phyloP scores from a whole-genome alignment of 2,113 vertebrate species.

The Miniopterus natalensis region DNA sequence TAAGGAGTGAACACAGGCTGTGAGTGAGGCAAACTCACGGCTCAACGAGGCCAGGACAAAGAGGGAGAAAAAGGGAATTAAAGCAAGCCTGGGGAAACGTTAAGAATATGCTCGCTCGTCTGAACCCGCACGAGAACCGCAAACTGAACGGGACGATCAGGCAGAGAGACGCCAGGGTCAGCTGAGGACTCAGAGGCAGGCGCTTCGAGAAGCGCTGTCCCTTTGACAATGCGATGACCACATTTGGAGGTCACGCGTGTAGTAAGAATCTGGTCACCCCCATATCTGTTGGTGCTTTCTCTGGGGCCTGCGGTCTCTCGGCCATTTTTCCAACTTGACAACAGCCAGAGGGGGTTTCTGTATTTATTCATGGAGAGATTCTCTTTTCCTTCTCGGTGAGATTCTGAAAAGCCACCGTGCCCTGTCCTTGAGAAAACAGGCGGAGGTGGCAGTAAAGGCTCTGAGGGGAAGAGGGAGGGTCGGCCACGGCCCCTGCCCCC shows the following conservation, averaged over 20 bases:
- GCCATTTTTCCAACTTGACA: background rate
- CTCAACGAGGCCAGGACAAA: background rate
- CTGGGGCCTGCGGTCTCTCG: background rate
- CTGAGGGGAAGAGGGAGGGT: rapidly evolving
- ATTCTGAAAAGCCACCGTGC: background rate
- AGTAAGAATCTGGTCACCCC: background rate
- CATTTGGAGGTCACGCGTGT: background rate
- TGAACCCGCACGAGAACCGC: constrained; percentile 2
- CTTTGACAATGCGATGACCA: background rate
- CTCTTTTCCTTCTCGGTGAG: background rate
- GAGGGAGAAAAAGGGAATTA: background rate
- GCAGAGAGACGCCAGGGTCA: background rate
- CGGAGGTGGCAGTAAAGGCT: background rate
- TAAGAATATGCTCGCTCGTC: background rate
- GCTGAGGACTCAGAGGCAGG: background rate
- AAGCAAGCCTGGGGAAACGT: background rate
- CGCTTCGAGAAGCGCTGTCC: background rate
- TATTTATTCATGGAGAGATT: too few relatives aligned
- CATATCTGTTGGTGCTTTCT: background rate
- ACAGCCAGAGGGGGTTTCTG: background rate
- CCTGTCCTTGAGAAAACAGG: background rate
- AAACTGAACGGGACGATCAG: background rate
- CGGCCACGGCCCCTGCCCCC: background rate
- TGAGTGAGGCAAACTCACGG: background rate
- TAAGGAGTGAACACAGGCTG: background rate